Conservation (phyloP, 2,797 vertebrate species). For the Scolopax rusticola region DNA sequence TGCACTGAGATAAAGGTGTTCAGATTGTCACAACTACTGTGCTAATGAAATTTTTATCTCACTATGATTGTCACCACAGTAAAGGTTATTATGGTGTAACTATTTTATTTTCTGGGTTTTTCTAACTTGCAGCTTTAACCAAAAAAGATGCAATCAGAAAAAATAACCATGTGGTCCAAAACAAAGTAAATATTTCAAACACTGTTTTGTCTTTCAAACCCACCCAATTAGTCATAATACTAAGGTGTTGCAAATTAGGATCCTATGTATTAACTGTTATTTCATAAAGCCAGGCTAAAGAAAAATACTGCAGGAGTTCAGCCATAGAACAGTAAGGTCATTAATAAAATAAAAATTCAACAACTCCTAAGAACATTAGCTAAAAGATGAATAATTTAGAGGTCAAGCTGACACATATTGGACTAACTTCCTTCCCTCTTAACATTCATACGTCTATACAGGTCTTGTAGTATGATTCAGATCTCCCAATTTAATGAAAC, state of each 20-base stretch:
- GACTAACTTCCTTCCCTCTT: neutral
- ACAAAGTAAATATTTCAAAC: neutral
- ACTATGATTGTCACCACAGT: neutral
- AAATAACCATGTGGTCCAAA: neutral
- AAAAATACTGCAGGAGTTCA: neutral
- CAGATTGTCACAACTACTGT: neutral
- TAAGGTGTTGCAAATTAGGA: neutral
- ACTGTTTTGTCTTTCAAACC: neutral
- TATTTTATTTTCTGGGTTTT: neutral
- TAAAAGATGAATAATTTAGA: neutral
- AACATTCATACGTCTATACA: slow-evolving; percentile 38
- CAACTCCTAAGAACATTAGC: neutral
- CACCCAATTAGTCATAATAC: neutral
- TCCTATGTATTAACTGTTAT: neutral
- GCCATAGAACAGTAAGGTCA: neutral
- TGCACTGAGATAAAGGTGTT: neutral
- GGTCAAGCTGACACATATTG: neutral
- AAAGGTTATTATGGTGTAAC: neutral
- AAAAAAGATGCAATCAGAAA: neutral
- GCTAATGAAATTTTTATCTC: neutral
- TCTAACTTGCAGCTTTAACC: neutral
- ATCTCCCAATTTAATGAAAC: slow-evolving; percentile 44
- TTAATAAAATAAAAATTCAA: neutral
- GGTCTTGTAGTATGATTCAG: slow-evolving; percentile 41
- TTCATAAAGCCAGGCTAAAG: neutral